Base-by-base conservation (phyloP, 2,113 vertebrate genomes). In the Pogona vitticeps region DNA sequence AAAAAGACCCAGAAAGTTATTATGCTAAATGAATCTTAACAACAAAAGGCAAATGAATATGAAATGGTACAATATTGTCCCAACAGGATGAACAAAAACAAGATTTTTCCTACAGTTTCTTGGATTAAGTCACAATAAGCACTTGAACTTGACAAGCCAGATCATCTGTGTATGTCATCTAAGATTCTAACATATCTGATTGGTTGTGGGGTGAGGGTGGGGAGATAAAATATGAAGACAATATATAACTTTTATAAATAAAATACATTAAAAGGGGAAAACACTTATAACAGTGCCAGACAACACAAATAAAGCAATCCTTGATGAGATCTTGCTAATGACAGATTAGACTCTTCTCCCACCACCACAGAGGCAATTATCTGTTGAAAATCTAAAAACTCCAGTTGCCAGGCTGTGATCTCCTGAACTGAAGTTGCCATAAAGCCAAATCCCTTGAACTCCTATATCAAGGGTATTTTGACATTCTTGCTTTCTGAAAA, bases 271-370 rank as follows among this genome's bases (percentile, higher is more conserved):
- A 91, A 82, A 89, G 0, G 68, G 0, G 70, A 36, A 84, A 90
- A 90, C 93, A 93, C 93, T 93, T 56, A n/a, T 87, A 95, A 90
- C 90, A 94, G 96, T 90, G 95, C 93, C 86, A 94, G 78, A 94
- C 77, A 89, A 92, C 73, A 93, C 94, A 95, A 94, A 94, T 95
- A 95, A 95, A 95, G 91, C 86, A 91, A 88, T 92, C 89, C 94
- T 75, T 13, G 7, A 86, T 56, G 90, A 94, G 91, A 84, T 73
- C 91, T 87, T 52, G 78, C 82, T 77, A 68, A 13, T 70, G 85
- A 91, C 72, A 76, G 83, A 87, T 70, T 23, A 33, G 28, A 42
- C 83, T 87, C 61, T 80, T 90, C 82, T 88, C 63, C 87, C 68
- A 26, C 38, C 56, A 81, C 63, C 73, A 70, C 80, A 93, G 38